Percentiles rank a stretch among this genome's conserved stretches.
Conservation (phyloP, 2,113 vertebrate genomes). For the Sprattus sprattus region DNA sequence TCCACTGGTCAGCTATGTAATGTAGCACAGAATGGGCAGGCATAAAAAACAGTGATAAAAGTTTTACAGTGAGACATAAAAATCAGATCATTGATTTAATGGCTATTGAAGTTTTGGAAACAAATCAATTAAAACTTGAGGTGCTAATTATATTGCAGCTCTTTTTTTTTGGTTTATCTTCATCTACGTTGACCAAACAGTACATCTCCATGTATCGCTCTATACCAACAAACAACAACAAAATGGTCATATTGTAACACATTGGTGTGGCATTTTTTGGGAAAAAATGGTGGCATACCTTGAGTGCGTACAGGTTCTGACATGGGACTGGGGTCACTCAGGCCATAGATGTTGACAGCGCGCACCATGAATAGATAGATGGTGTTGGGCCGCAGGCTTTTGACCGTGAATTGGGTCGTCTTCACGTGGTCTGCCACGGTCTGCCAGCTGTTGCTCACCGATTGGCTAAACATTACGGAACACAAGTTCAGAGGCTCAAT, state of each 20-base stretch:
- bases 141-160: not conserved
- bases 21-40: not conserved
- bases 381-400: slow-evolving; percentile 91
- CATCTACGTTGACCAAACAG: not conserved
- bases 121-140: not conserved
- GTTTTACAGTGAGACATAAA: slow-evolving; percentile 5
- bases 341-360: slow-evolving; percentile 89
- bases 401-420: slow-evolving; percentile 85
- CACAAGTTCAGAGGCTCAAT: not conserved
- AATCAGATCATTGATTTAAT: not conserved
- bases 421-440: slow-evolving; percentile 95
- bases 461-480: slow-evolving; percentile 76
- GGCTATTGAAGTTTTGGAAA: not conserved
- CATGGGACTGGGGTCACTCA: slow-evolving; percentile 97
- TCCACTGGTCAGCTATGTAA: not conserved
- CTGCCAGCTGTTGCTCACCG: slow-evolving; percentile 98
- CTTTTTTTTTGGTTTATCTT: not conserved
- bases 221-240: not conserved
- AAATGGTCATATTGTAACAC: not conserved
- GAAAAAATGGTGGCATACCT: slow-evolving; percentile 72
- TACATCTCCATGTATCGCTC: not conserved
- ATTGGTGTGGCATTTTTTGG: not conserved
- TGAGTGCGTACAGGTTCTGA: slow-evolving; percentile 96
- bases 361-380: slow-evolving; percentile 99
- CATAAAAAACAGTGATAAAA: slow-evolving; percentile 13